Evolutionary conservation across 2,113 vertebrate species (phyloP), one percentile per base, ranked within the genome.

Genomic region (Notothenia coriiceps): DNA sequence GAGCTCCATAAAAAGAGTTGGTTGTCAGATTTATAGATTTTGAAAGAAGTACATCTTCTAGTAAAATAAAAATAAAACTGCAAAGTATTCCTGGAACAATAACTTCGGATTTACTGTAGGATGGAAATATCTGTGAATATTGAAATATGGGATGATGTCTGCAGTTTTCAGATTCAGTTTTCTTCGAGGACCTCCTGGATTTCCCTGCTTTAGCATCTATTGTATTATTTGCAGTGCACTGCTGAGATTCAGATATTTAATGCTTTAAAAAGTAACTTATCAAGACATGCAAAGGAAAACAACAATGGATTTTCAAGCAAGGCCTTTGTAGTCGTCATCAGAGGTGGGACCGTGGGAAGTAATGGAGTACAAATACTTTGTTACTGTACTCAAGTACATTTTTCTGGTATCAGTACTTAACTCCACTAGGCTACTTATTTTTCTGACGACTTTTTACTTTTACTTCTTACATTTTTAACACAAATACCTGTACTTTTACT

Each of bases 161-260:
- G 2, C 25, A 43, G 33, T 62, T 73, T 29, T 43, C 46, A 10
- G 54, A 51, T 66, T 12, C n/a, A 1, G 4, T 4, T 63, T 54
- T 63, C 47, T 25, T 43, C 17, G 18, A 18, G 10, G n/a, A n/a
- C 20, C 17, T 55, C 10, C 3, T 46, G 7, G 17, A 44, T 49
- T 6, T 50, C 43, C 18, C 12, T 50, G 11, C 2, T 52, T 52
- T 12, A 62, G 17, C 1, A 25, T 71, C 12, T 22, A 10, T 43
- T 60, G 29, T n/a, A 60, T 43, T 54, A 8, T 55, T 62, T 43
- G 29, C 14, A 20, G 7, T 50, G 55, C 14, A 20, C 12, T 50
- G 55, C 47, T 73, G 46, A 54, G 63, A 54, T 43, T 62, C 18
- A 44, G 33, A 74, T 68, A 51, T 29, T 43, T 68, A 60, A 44